Percentiles rank a stretch among this genome's conserved stretches.
These are phyloP conservation scores for Chymomyza costata DNA, from an alignment of 1,140 invertebrate species.

Conservation along the genomic window DNA sequence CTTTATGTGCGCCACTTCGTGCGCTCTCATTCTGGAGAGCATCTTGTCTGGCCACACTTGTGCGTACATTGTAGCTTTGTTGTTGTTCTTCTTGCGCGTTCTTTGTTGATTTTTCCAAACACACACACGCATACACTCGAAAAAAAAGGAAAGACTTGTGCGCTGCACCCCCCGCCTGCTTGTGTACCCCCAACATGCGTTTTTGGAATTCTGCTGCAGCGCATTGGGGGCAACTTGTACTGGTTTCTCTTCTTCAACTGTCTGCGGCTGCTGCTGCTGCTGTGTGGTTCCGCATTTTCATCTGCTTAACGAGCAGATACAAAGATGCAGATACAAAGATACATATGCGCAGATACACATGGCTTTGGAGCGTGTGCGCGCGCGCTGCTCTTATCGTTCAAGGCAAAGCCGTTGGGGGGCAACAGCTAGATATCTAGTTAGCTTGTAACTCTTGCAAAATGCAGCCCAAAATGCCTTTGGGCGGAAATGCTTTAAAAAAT, in stretches of 20 bases:
- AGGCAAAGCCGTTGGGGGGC: not conserved
- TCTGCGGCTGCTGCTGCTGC: not conserved
- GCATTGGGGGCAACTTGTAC: not conserved
- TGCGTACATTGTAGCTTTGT: constrained; percentile 13
- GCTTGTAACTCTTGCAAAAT: no score
- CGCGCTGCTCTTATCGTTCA: not conserved
- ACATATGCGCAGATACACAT: not conserved
- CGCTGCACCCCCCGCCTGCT: not conserved
- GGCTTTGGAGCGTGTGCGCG: no score
- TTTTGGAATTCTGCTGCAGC: not conserved
- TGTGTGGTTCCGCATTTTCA: not conserved
- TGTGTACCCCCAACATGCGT: not conserved
- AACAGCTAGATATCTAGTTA: no score
- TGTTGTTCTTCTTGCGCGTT: constrained; percentile 30
- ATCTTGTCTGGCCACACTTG: constrained; percentile 2
- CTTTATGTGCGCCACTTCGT: constrained; percentile 67
- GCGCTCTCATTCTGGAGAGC: not conserved
- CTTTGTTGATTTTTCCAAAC: constrained; percentile 43
- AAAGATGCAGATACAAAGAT: not conserved
- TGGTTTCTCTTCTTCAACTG: not conserved
- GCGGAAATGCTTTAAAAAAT: no score
- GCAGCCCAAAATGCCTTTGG: no score
- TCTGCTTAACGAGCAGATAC: not conserved
- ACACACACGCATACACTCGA: constrained; percentile 18
- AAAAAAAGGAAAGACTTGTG: constrained; percentile 3